Evolutionary conservation across 2,797 vertebrate genomes (phyloP), one percentile per base, ranked within the genome.

Genomic region (Trematomus bernacchii): DNA sequence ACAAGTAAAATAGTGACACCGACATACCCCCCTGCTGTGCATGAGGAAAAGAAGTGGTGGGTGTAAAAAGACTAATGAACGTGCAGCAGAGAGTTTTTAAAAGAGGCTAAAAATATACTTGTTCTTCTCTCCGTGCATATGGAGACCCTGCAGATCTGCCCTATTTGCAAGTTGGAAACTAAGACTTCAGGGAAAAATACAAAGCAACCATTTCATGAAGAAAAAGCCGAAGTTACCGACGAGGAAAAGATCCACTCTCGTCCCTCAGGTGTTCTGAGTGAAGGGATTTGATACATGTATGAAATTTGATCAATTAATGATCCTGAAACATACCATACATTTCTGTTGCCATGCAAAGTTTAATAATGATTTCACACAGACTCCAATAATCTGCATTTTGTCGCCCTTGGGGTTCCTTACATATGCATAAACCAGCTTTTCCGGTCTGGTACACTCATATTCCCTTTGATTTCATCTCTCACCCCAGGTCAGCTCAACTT

Each of bases 71-170:
- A 47, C 7, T 51, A 66, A 72, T 78, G 7, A 78, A 79, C 8
- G 16, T 15, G 47, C 33, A 42, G 48, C 66, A 50, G 3, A 23
- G 15, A 48, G 46, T 18, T 73, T 48, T 72, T 60, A 63, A 54
- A 70, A 44, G 2, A 71, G 19, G 52, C 65, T 76, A 52, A 73
- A 81, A 80, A 78, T 77, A 76, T 15, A 44, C 2, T 18, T 46
- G 23, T 73, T 65, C 3, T 2, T 13, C 5, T 30, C 33, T 76
- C 5, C 0, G 6, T 0, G 1, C 54, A 78, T 75, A 61, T 16
- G 61, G 68, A 80, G 21, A 67, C 57, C 12, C 42, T 44, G 53
- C 11, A 67, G 70, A 59, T 75, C 46, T 79, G 71, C 59, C 50
- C 66, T 55, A 40, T 64, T 72, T 67, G 33, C n/a, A 71, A 71